These are phyloP conservation scores for Cylindroiulus punctatus DNA, from an alignment of 2,888 invertebrate genomes.

Conservation along the genomic window DNA sequence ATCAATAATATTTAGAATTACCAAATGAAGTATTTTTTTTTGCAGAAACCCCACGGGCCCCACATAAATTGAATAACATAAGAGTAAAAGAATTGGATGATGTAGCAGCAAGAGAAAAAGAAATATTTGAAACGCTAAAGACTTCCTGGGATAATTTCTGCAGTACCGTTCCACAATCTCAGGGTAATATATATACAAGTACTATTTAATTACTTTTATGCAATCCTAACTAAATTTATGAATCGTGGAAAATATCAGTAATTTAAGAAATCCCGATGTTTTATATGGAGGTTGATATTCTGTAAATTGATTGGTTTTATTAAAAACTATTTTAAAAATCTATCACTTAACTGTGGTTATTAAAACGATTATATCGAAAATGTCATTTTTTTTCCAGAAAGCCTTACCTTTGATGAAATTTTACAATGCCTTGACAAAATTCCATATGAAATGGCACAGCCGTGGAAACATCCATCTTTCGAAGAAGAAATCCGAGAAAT, in stretches of 20 bases:
- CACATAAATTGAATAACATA: neutral
- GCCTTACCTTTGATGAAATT: neutral
- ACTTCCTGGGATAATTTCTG: neutral
- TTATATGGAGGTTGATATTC: too few relatives aligned
- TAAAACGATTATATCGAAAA: too few relatives aligned
- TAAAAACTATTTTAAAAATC: too few relatives aligned
- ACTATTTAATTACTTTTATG: too few relatives aligned
- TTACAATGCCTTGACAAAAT: neutral
- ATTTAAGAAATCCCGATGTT: too few relatives aligned
- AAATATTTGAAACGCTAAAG: neutral
- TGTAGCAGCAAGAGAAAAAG: neutral
- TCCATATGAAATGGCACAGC: slow-evolving; percentile 23
- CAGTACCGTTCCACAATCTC: neutral
- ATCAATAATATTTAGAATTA: neutral
- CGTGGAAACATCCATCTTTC: slow-evolving; percentile 13
- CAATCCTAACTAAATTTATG: too few relatives aligned
- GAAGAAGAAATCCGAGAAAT: slow-evolving; percentile 3
- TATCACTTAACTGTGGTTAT: too few relatives aligned
- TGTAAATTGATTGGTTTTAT: too few relatives aligned
- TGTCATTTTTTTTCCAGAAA: neutral
- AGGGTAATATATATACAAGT: neutral
- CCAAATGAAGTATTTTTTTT: neutral
- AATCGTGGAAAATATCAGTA: too few relatives aligned
- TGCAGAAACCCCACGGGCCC: neutral
- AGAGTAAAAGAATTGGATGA: slow-evolving; percentile 8